Conservation (phyloP, 2,113 vertebrate species). For the Atlantisia rogersi region DNA sequence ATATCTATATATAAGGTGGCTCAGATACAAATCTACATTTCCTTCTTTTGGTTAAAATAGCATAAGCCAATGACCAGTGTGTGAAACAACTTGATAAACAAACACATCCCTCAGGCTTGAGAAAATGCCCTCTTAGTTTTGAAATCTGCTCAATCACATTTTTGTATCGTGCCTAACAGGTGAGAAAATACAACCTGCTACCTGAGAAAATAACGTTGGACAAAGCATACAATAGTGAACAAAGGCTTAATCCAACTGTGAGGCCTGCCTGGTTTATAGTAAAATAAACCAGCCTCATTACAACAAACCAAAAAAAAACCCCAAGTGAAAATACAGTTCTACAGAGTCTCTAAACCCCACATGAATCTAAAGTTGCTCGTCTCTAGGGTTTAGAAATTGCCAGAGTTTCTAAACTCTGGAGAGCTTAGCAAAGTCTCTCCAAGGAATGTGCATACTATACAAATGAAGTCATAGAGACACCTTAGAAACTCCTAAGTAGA, state of each 20-base stretch:
- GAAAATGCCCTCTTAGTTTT: not conserved
- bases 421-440: not conserved
- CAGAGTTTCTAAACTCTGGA: not conserved
- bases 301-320: not conserved
- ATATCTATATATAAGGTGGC: not conserved
- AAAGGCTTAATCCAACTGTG: not conserved
- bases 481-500: not conserved
- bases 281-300: not conserved
- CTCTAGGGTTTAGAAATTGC: constrained; percentile 5
- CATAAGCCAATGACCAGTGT: not conserved
- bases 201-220: not conserved
- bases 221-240: not conserved
- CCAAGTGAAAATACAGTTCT: not conserved
- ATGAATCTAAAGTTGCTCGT: not conserved
- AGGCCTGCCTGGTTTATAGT: not conserved
- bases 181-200: not conserved
- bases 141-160: not conserved
- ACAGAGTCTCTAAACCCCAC: not conserved
- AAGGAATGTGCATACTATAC: not conserved
- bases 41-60: not conserved
- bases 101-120: not conserved
- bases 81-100: not conserved
- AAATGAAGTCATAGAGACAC: not conserved
- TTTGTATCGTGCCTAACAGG: not conserved
- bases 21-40: not conserved